Conservation (phyloP, 2,888 invertebrate genomes). For the Leptinotarsa juncta region DNA sequence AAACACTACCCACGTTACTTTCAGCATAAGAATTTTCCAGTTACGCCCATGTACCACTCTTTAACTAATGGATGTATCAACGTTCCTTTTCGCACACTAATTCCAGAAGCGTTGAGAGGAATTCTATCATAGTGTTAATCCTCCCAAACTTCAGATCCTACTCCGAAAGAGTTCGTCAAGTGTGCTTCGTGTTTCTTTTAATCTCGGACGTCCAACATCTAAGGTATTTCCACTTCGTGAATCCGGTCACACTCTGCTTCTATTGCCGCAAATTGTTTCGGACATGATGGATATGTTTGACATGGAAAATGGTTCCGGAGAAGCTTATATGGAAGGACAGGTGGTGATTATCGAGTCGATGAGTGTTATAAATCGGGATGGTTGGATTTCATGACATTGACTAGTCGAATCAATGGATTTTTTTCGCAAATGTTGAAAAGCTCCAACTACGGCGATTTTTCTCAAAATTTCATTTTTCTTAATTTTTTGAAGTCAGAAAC, state of each 20-base stretch:
- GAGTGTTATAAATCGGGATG: neutral
- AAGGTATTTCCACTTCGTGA: slow-evolving; percentile 28
- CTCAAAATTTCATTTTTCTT: no score
- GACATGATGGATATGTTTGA: slow-evolving; percentile 10
- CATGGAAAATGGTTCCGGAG: neutral
- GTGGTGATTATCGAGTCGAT: no score
- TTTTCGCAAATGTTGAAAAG: no score
- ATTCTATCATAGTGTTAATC: slow-evolving; percentile 33
- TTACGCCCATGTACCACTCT: slow-evolving; percentile 37
- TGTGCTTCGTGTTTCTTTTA: slow-evolving; percentile 33
- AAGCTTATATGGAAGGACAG: neutral
- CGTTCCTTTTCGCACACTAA: slow-evolving; percentile 31
- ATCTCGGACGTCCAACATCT: slow-evolving; percentile 29
- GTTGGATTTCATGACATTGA: neutral
- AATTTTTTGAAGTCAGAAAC: no score
- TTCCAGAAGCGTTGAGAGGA: slow-evolving; percentile 21
- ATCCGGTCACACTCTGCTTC: slow-evolving; percentile 25
- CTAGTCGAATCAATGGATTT: neutral
- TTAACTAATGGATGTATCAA: slow-evolving; percentile 51
- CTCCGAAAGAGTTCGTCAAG: slow-evolving; percentile 35
- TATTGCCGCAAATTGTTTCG: slow-evolving; percentile 26
- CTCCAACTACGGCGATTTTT: no score
- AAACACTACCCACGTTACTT: no score
- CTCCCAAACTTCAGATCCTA: slow-evolving; percentile 34
- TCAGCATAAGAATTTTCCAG: neutral